phyloP scores from a whole-genome alignment of 2,888 invertebrate species.

The Pasiphila rectangulata region DNA sequence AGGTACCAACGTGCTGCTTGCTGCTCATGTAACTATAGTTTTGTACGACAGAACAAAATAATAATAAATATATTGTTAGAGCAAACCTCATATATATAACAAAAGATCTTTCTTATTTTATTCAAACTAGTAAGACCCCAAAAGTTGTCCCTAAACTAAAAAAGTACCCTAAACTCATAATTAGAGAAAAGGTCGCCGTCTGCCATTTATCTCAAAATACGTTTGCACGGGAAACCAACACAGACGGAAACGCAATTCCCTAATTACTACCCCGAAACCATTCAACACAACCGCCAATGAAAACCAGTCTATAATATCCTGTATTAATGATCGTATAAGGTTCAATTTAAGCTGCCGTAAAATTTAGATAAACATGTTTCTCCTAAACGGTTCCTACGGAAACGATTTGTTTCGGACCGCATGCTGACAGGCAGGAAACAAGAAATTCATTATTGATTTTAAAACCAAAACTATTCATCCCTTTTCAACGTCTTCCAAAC shows the following conservation, averaged over 20 bases:
- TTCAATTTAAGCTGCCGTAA: constrained; percentile 15
- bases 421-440: constrained; percentile 75
- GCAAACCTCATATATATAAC: no score
- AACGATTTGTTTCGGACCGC: constrained; percentile 76
- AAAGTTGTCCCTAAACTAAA: constrained; percentile 26
- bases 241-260: constrained; percentile 63
- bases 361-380: constrained; percentile 14
- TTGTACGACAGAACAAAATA: no score
- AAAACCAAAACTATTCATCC: constrained; percentile 50
- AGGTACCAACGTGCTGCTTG: no score
- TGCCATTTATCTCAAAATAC: constrained; percentile 52
- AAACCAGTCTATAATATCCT: constrained; percentile 21
- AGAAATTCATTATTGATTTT: constrained; percentile 72
- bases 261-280: constrained; percentile 50
- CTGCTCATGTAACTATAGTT: no score
- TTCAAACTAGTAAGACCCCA: background rate
- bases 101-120: no score
- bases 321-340: background rate
- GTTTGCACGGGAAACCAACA: constrained; percentile 71
- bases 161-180: constrained; percentile 31
- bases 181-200: constrained; percentile 36
- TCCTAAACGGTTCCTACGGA: constrained; percentile 47
- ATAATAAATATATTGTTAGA: no score
- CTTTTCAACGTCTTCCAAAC: constrained; percentile 27
- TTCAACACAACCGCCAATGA: constrained; percentile 30